A percentile compares a stretch with the other conserved stretches of the same genome.
phyloP scores from a whole-genome alignment of 2,113 vertebrate genomes.

The human (Homo sapiens) region GRCh38 chr2:2015001-2015500 shows the following conservation, averaged over 20 bases:
- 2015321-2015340: fast-evolving
- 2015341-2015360: not conserved
- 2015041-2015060: not conserved
- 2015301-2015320: fast-evolving
- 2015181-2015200: not conserved
- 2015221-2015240: not conserved
- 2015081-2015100: not conserved
- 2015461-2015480: not conserved
- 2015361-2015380: too few relatives aligned
- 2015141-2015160: not conserved
- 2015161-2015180: too few relatives aligned
- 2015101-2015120: not conserved
- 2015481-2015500: not conserved
- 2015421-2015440: not conserved
- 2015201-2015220: not conserved
- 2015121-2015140: fast-evolving
- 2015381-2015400: not conserved
- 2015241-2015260: too few relatives aligned
- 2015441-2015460: fast-evolving
- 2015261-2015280: not conserved
- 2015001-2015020: not conserved
- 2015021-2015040: not conserved
- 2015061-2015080: too few relatives aligned
- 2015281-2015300: too few relatives aligned
- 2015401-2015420: fast-evolving